Evolutionary conservation across 2,888 invertebrate species (phyloP), one percentile per base, ranked within the genome.

Genomic region (Drosophila borealis): DNA sequence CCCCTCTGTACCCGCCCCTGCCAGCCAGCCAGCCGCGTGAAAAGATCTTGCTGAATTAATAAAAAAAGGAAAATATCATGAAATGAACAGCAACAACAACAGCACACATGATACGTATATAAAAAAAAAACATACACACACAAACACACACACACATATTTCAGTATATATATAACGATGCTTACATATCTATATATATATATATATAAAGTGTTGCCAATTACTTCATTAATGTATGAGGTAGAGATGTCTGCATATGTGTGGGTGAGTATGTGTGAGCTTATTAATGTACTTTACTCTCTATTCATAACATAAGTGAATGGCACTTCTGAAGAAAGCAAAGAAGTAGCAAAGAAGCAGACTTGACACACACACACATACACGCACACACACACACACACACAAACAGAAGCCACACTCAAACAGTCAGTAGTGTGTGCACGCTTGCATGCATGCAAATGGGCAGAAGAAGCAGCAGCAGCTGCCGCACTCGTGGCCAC

Each of bases 231-330:
- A 86, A 80, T 83, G 83, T 86, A 88, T 88, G 85, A 81, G 85
- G 81, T 89, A 84, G 82, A 87, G 84, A 87, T 89, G 88, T 89
- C 89, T 85, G 84, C 84, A 88, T 87, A 88, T 84, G 84, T 87
- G 88, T 87, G 84, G 87, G 89, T 89, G 88, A 89, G 85, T 84
- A 87, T 85, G 84, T 86, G 89, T 87, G 89, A 85, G 85, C 85
- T 85, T 85, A 85, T 85, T 85, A 89, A 88, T 78, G 63, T 73
- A 73, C 78, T 67, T 29, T 78, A 78, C 74, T 76, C 80, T 76
- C 80, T 82, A 79, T 85, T 78, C 78, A 80, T 82, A 81, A 50
- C 71, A 74, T 79, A 83, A 83, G 69, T 80, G 74, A 79, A 70
- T 82, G 78, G 56, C 81, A 84, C 81, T 81, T 83, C 68, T 68